Evolutionary conservation across 1,140 invertebrate genomes (phyloP), one percentile per base, ranked within the genome.

Genomic region (Propsilocerus akamusi): DNA sequence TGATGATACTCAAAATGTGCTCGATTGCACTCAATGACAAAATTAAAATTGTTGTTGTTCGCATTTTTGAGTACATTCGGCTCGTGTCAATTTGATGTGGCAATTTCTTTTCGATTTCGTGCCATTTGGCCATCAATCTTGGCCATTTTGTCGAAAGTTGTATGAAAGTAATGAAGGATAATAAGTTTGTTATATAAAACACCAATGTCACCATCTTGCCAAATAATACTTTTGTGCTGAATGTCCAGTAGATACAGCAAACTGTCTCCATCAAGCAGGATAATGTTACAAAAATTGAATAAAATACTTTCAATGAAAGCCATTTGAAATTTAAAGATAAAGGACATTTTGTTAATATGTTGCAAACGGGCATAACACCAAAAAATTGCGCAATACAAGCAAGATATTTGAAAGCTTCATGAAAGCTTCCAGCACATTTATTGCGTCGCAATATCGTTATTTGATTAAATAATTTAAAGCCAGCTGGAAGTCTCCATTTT

Each of bases 141-240:
- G 63, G 63, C 63, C 63, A 65, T 14, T 62, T 55, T 1, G 53
- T 52, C 5, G 63, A 60, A 52, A 65, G 51, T 26, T 51, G 52
- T 0, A 62, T 49, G 11, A 59, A 49, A 22, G 52, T 56, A 41
- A 11, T 52, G 49, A 5, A 60, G 55, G 23, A 58, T 30, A 17
- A 60, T 30, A 12, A 25, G 12, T 58, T 60, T 25, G 54, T 58
- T 28, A 52, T 30, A 2, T 57, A 57, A 50, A 64, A 64, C 50
- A 63, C 34, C 12, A 41, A 17, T 17, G 5, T 8, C 5, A 41
- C 34, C 34, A 41, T 41, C 10, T 41, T 41, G 10, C 34, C 34
- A 41, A 41, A 41, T 17, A 20, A 14, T 20, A 41, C 12, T 6
- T 41, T 14, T 17, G 8, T n/a, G 11, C 17, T 41, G 5, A 41